A percentile compares a stretch with the other conserved stretches of the same genome.
Evolutionary conservation across 2,888 invertebrate genomes (phyloP).

Genomic region (Ectemnius lituratus): DNA sequence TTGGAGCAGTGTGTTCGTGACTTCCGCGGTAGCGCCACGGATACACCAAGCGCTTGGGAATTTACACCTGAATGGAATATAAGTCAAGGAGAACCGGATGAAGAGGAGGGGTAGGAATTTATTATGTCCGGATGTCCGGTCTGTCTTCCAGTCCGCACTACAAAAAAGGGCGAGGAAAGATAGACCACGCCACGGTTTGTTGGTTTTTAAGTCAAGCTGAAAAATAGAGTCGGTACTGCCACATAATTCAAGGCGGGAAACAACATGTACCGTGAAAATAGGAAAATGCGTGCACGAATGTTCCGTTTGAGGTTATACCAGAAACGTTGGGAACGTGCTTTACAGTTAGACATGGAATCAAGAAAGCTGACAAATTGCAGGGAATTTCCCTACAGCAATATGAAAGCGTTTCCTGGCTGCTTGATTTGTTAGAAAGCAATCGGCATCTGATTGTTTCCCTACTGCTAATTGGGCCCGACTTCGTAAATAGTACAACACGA

Average conservation of each 20-base stretch:
- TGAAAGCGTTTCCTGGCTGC: too few relatives aligned
- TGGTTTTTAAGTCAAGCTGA: slow-evolving; percentile 2
- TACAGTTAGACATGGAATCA: too few relatives aligned
- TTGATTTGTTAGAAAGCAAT: too few relatives aligned
- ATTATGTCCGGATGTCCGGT: slow-evolving; percentile 48
- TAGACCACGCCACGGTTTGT: slow-evolving; percentile 19
- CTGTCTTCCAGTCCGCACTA: neutral
- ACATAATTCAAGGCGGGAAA: neutral
- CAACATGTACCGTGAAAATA: neutral
- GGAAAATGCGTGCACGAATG: neutral
- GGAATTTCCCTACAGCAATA: too few relatives aligned
- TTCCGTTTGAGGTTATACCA: too few relatives aligned
- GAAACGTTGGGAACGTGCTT: too few relatives aligned
- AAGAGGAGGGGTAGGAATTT: slow-evolving; percentile 48
- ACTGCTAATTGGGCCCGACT: too few relatives aligned
- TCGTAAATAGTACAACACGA: too few relatives aligned
- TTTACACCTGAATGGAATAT: slow-evolving; percentile 40
- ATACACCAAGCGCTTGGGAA: slow-evolving; percentile 34
- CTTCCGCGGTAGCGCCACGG: slow-evolving; percentile 28
- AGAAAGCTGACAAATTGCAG: too few relatives aligned
- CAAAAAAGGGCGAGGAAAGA: slow-evolving; percentile 18
- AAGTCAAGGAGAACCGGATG: slow-evolving; percentile 31
- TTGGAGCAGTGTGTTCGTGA: slow-evolving; percentile 20
- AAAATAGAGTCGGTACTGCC: slow-evolving; percentile 28
- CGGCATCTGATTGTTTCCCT: too few relatives aligned